Evolutionary conservation across 2,113 vertebrate species (phyloP), one percentile per base, ranked within the genome.

Genomic region (Cettia cetti): DNA sequence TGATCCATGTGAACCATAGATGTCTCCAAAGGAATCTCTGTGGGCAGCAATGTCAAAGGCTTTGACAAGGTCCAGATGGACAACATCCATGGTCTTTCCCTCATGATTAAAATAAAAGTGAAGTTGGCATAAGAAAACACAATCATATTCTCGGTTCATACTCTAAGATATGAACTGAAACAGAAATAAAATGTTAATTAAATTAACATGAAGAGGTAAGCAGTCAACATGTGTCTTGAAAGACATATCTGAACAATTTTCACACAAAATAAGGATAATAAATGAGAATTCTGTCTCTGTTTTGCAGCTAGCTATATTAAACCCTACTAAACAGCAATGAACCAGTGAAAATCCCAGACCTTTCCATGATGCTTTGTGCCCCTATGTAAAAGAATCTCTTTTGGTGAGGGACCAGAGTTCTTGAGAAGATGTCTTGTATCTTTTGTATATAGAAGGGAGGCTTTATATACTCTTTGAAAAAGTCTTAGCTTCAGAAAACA

Each of bases 41-140:
- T 19, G 10, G 27, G 5, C 0, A 0, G 10, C 7, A 30, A 10
- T 6, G 28, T 69, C 23, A 47, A 61, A 63, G 23, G 15, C 13
- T 53, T 61, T 61, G 20, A 24, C 13, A 47, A 69, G 27, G 22
- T 28, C 9, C 26, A 49, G 30, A 45, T 4, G 30, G 65, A 56
- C 17, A 50, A 23, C 15, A 65, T 10, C 27, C 8, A 10, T 3
- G 2, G 12, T 35, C 31, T 42, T 80, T 42, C 26, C 50, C 13
- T 50, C 35, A 31, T 7, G 2, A 37, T 56, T 69, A 52, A 83
- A 42, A 3, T 71, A 82, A 80, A 69, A 64, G 1, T 78, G 37
- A 76, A 74, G 4, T 30, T 52, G 60, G 8, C 4, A 28, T 49
- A 45, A 65, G 18, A 76, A 61, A 72, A 20, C 5, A 50, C 3